Evolutionary conservation across 1,140 invertebrate genomes (phyloP).

Genomic region (Magallana ariakensis): DNA sequence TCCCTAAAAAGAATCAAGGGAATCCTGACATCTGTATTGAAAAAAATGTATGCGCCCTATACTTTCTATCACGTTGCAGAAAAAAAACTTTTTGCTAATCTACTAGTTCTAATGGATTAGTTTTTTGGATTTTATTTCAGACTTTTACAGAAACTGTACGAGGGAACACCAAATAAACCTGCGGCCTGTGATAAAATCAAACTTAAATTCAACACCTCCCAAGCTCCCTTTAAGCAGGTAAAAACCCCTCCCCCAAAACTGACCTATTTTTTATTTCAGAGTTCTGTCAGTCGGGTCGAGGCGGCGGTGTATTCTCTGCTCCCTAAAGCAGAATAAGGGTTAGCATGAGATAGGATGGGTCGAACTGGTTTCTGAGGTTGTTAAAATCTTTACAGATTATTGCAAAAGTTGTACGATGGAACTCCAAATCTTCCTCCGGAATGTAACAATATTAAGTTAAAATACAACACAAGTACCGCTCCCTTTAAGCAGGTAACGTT

Average conservation of each 20-base stretch:
- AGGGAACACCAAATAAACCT: constrained; percentile 66
- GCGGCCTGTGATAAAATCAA: constrained; percentile 56
- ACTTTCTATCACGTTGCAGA: too few species aligned
- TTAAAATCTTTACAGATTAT: constrained; percentile 58
- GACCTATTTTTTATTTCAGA: constrained; percentile 5
- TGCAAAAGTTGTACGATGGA: constrained; percentile 63
- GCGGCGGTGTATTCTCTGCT: background rate
- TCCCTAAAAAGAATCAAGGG: too few species aligned
- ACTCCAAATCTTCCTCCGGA: constrained; percentile 65
- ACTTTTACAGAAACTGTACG: constrained; percentile 62
- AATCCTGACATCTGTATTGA: too few species aligned
- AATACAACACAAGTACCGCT: constrained; percentile 53
- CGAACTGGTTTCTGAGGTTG: background rate
- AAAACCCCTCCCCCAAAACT: background rate
- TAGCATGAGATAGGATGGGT: background rate
- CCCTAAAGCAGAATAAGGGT: background rate
- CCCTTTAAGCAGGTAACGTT: constrained; percentile 70
- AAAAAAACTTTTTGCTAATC: too few species aligned
- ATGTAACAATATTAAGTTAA: constrained; percentile 57
- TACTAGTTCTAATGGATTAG: background rate
- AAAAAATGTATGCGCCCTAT: too few species aligned
- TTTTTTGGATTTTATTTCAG: constrained; percentile 51
- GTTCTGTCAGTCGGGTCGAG: constrained; percentile 21
- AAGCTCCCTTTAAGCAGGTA: constrained; percentile 71
- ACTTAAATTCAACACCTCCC: constrained; percentile 56